Evolutionary conservation across 2,797 vertebrate species (phyloP).

Genomic region (Etheostoma perlongum): DNA sequence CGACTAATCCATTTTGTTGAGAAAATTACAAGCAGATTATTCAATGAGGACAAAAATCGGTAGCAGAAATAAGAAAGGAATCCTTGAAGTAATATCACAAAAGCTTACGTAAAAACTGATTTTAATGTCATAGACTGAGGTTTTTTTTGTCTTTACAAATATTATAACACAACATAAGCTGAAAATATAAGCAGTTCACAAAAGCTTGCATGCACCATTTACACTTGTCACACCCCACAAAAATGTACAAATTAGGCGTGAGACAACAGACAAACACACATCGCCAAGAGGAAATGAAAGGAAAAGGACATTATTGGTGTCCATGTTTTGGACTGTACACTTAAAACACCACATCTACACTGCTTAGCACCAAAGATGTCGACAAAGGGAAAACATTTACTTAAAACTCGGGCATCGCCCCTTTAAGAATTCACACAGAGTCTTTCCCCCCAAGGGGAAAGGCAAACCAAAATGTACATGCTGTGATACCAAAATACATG

Average conservation of each 20-base stretch:
- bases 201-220: background rate
- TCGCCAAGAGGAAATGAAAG: background rate
- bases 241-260: background rate
- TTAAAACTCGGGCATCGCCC: background rate
- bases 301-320: background rate
- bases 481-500: background rate
- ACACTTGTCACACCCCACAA: background rate
- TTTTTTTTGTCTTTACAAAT: background rate
- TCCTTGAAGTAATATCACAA: background rate
- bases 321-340: background rate
- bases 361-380: too few relatives aligned
- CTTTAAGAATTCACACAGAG: background rate
- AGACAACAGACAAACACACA: background rate
- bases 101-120: background rate
- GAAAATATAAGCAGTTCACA: background rate
- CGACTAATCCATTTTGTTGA: background rate
- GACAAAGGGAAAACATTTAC: background rate
- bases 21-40: background rate
- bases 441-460: too few relatives aligned
- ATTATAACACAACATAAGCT: background rate
- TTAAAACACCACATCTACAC: background rate
- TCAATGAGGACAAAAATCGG: too few relatives aligned
- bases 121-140: background rate
- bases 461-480: background rate
- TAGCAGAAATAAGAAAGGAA: background rate